A percentile compares a stretch with the other conserved stretches of the same genome.
These are phyloP conservation scores for Nineta flava DNA, from an alignment of 2,888 invertebrate species.

Conservation along the genomic window DNA sequence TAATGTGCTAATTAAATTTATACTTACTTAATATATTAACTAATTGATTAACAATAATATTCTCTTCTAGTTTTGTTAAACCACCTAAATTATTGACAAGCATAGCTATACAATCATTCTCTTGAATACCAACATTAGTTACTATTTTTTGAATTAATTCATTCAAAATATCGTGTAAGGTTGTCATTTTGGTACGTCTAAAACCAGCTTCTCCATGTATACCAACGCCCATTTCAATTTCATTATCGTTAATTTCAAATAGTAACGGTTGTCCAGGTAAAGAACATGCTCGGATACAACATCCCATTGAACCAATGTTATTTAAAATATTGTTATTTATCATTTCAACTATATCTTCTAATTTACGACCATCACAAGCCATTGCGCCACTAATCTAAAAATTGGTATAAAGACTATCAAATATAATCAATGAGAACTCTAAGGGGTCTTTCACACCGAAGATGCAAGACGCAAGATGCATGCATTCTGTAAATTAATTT, in stretches of 20 bases:
- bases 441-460: no score
- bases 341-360: conserved; percentile 33
- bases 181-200: conserved; percentile 28
- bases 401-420: no score
- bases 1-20: no score
- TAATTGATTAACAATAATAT: conserved; percentile 37
- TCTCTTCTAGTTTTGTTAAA: conserved; percentile 54
- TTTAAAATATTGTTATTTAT: conserved; percentile 27
- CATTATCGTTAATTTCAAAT: conserved; percentile 42
- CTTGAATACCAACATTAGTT: conserved; percentile 10
- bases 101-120: conserved; percentile 35
- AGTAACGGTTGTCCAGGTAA: conserved; percentile 46
- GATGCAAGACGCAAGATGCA: no score
- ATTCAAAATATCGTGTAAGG: background rate
- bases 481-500: no score
- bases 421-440: no score
- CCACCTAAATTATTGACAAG: conserved; percentile 68
- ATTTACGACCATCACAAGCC: conserved; percentile 36
- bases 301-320: conserved; percentile 49
- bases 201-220: conserved; percentile 38
- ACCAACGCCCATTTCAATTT: conserved; percentile 45
- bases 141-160: conserved; percentile 4
- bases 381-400: conserved; percentile 48
- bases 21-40: no score
- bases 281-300: conserved; percentile 49